Evolutionary conservation across 2,113 vertebrate species (phyloP).

Genomic region (Corvus cornix): DNA sequence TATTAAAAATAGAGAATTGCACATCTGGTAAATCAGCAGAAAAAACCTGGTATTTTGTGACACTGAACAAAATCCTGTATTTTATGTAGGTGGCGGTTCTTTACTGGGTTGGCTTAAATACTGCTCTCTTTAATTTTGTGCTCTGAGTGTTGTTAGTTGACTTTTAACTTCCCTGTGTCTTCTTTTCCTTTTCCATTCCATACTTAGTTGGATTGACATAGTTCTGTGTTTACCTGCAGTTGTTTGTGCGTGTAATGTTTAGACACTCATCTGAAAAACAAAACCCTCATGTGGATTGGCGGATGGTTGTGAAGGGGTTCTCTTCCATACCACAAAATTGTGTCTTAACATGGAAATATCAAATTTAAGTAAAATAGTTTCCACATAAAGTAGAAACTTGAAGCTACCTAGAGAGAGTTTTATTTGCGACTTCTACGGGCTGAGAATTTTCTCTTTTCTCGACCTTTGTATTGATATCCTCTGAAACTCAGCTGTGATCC

Average conservation of each 20-base stretch:
- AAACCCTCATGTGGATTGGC: not conserved
- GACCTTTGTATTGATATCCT: not conserved
- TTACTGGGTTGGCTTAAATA: not conserved
- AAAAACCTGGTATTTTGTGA: not conserved
- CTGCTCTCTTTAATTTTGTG: not conserved
- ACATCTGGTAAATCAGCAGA: not conserved
- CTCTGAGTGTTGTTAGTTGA: not conserved
- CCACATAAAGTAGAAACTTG: not conserved
- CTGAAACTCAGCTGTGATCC: not conserved
- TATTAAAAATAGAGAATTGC: not conserved
- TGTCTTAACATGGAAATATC: not conserved
- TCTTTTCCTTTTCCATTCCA: not conserved
- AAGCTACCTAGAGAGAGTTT: not conserved
- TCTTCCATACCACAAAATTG: not conserved
- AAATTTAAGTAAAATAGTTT: not conserved
- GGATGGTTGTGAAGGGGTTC: not conserved
- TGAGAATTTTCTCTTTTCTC: not conserved
- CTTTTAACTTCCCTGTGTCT: not conserved
- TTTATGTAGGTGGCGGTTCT: not conserved
- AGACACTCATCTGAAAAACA: not conserved
- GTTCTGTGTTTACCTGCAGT: not conserved
- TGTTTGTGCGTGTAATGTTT: not conserved
- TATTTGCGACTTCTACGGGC: rapidly evolving
- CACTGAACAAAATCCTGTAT: not conserved
- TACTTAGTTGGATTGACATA: not conserved